Conservation (phyloP, 2,888 invertebrate genomes). For the Bhutanitis thaidina region DNA sequence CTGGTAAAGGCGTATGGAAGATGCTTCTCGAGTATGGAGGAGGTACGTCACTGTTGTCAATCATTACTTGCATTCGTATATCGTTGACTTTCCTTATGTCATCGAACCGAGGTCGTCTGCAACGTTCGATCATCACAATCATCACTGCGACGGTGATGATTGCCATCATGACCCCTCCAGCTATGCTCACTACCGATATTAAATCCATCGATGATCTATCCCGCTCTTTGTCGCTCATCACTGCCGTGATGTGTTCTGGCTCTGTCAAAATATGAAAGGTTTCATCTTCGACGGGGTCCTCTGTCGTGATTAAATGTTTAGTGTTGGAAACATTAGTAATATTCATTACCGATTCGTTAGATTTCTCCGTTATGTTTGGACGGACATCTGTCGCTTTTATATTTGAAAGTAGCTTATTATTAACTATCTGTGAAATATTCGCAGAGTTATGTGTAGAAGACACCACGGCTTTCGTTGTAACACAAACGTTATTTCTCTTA, state of each 20-base stretch:
- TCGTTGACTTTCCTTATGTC: slow-evolving; percentile 67
- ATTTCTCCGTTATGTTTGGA: slow-evolving; percentile 18
- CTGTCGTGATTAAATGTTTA: slow-evolving; percentile 48
- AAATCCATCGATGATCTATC: slow-evolving; percentile 63
- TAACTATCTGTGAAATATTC: slow-evolving; percentile 18
- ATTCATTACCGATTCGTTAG: slow-evolving; percentile 26
- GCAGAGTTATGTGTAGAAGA: neutral
- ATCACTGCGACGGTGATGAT: slow-evolving; percentile 72
- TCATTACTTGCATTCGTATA: slow-evolving; percentile 69
- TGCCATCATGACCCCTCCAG: slow-evolving; percentile 74
- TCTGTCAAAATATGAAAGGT: slow-evolving; percentile 79
- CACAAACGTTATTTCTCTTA: neutral
- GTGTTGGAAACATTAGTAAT: slow-evolving; percentile 30
- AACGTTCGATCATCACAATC: slow-evolving; percentile 71
- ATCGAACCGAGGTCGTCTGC: slow-evolving; percentile 60
- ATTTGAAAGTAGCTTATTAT: slow-evolving; percentile 19
- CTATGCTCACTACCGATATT: slow-evolving; percentile 73
- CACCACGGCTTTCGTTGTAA: slow-evolving; percentile 11
- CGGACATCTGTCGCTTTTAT: slow-evolving; percentile 24
- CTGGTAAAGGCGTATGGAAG: slow-evolving; percentile 79
- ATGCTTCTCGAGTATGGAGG: slow-evolving; percentile 78
- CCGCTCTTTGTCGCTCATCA: slow-evolving; percentile 66
- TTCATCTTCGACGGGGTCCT: slow-evolving; percentile 55
- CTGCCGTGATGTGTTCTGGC: slow-evolving; percentile 76
- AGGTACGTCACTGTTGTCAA: slow-evolving; percentile 61